Conservation (phyloP, 2,888 invertebrate species). For the Acleris sparsana region DNA sequence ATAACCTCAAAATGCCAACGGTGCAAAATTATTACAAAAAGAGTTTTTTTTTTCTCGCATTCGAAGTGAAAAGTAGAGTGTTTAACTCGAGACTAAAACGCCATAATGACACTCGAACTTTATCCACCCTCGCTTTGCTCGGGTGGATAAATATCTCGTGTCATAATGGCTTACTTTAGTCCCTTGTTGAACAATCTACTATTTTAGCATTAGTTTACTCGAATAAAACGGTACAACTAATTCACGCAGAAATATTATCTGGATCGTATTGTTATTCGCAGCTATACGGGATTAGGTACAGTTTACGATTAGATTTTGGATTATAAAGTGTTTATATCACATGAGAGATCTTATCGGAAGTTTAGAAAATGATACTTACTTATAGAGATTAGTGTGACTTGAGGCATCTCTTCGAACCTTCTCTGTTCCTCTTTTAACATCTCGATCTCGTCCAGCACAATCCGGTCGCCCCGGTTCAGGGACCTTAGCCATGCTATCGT, state of each 20-base stretch:
- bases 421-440: conserved; percentile 59
- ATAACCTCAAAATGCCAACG: no score
- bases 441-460: conserved; percentile 53
- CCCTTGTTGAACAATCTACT: no score
- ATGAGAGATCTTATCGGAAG: no score
- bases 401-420: conserved; percentile 49
- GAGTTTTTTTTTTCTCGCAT: no score
- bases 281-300: neutral
- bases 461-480: conserved; percentile 46
- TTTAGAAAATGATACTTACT: conserved; percentile 47
- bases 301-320: neutral
- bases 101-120: no score
- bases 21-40: no score
- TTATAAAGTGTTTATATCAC: no score
- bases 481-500: conserved; percentile 63
- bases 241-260: neutral
- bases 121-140: no score
- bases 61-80: no score
- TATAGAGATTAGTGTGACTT: conserved; percentile 58
- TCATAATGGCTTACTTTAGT: no score
- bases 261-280: neutral
- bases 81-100: no score
- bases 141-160: no score
- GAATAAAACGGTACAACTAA: neutral
- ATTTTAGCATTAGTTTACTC: neutral